Percentiles rank a stretch among this genome's conserved stretches.
phyloP scores from a whole-genome alignment of 2,113 vertebrate species.

The Hypanus sabinus region DNA sequence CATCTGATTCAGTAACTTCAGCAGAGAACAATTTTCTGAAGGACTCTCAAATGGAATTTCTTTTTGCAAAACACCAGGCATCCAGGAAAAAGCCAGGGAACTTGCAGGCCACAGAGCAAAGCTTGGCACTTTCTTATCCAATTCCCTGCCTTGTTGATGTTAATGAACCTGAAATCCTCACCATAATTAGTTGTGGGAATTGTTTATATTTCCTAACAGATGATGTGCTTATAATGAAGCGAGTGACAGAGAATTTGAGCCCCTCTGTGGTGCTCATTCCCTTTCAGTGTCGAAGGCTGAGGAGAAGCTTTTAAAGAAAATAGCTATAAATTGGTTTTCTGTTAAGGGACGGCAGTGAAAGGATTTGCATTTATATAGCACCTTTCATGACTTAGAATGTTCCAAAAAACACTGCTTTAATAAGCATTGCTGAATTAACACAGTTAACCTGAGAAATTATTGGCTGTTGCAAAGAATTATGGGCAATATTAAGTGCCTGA shows the following conservation, averaged over 20 bases:
- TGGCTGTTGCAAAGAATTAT: constrained; percentile 48
- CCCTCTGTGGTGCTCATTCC: constrained; percentile 70
- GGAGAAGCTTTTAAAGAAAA: constrained; percentile 58
- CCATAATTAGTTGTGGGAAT: constrained; percentile 99
- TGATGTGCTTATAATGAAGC: constrained; percentile 94
- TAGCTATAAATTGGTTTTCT: constrained; percentile 62
- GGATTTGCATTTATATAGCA: constrained; percentile 27
- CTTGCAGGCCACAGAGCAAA: constrained; percentile 73
- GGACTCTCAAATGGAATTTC: constrained; percentile 67
- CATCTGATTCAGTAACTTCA: constrained; percentile 60
- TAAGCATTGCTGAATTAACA: constrained; percentile 71
- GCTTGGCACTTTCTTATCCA: constrained; percentile 79
- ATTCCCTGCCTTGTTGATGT: constrained; percentile 86
- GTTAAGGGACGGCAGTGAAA: constrained; percentile 56
- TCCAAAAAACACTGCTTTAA: constrained; percentile 48
- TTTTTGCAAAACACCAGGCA: constrained; percentile 66
- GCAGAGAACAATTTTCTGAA: constrained; percentile 68
- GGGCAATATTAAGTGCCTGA: constrained; percentile 68
- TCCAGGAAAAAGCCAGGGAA: constrained; percentile 67
- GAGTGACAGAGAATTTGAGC: constrained; percentile 81
- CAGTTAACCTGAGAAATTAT: constrained; percentile 49
- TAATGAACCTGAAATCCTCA: constrained; percentile 99
- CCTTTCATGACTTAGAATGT: too few relatives aligned
- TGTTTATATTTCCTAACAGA: constrained; percentile 98
- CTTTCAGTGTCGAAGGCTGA: constrained; percentile 52